phyloP scores from a whole-genome alignment of 1,140 invertebrate species.

The Halictus rubicundus region DNA sequence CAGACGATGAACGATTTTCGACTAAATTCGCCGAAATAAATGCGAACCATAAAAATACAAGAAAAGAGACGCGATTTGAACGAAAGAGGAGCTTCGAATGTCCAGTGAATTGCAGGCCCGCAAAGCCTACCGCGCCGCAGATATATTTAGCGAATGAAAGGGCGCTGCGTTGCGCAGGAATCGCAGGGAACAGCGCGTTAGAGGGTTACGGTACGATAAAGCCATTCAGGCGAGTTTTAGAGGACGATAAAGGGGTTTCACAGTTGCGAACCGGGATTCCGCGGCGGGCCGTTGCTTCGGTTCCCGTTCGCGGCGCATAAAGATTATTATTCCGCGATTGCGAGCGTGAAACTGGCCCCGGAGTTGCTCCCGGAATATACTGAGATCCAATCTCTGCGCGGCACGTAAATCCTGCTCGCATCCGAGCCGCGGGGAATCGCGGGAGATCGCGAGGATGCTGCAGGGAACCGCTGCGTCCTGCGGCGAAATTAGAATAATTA shows the following conservation, averaged over 20 bases:
- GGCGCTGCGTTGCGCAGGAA: too few species aligned
- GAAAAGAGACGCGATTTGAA: too few species aligned
- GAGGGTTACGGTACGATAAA: slow-evolving; percentile 5
- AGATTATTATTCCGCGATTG: slow-evolving; percentile 52
- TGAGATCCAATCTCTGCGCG: slow-evolving; percentile 54
- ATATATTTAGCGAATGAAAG: too few species aligned
- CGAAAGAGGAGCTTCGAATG: too few species aligned
- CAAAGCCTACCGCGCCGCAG: too few species aligned
- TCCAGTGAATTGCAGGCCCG: too few species aligned
- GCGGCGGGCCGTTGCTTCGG: slow-evolving; percentile 21
- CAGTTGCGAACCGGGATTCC: slow-evolving; percentile 4
- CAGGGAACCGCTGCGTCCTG: slow-evolving; percentile 31
- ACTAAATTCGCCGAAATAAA: too few species aligned
- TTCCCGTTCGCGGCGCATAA: slow-evolving; percentile 20
- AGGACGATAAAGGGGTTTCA: background rate
- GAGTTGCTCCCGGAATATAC: slow-evolving; percentile 36
- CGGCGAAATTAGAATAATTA: slow-evolving; percentile 64
- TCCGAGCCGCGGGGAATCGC: background rate
- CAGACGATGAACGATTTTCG: too few species aligned
- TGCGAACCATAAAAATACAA: too few species aligned
- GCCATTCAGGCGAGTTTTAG: slow-evolving; percentile 3
- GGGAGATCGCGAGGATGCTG: background rate
- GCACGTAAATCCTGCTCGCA: slow-evolving; percentile 54
- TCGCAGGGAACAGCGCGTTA: background rate
- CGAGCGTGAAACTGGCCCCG: slow-evolving; percentile 47